A percentile compares a stretch with the other conserved stretches of the same genome.
Evolutionary conservation across 2,888 invertebrate species (phyloP).

Genomic region (Sinotaia quadrata): DNA sequence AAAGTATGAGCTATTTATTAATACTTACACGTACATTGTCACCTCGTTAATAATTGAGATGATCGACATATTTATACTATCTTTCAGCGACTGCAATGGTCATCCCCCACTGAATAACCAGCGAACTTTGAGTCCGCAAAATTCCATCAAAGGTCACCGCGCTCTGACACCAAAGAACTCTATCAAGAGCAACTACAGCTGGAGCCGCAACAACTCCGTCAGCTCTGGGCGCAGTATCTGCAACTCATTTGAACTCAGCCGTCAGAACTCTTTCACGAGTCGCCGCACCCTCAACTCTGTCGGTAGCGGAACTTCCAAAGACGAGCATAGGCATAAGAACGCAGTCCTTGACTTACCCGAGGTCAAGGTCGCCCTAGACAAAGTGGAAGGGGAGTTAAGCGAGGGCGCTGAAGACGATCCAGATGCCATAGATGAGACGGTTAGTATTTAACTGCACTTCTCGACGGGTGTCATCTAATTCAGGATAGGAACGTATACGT

Average conservation of each 20-base stretch:
- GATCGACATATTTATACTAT: background rate
- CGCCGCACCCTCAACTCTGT: slow-evolving; percentile 65
- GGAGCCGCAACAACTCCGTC: slow-evolving; percentile 68
- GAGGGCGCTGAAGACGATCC: slow-evolving; percentile 57
- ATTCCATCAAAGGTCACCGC: slow-evolving; percentile 77
- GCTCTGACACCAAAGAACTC: slow-evolving; percentile 64
- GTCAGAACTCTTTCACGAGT: slow-evolving; percentile 69
- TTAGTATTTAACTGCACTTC: slow-evolving; percentile 37
- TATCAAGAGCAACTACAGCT: slow-evolving; percentile 52
- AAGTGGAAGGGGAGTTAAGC: slow-evolving; percentile 43
- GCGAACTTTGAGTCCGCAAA: slow-evolving; percentile 79
- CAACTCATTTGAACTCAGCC: slow-evolving; percentile 63
- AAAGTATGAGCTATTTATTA: no score
- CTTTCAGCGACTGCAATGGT: slow-evolving; percentile 77
- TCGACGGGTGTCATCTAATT: no score
- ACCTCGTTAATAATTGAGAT: no score
- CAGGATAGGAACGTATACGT: no score
- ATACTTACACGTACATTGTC: no score
- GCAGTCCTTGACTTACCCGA: slow-evolving; percentile 55
- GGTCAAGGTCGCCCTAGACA: slow-evolving; percentile 42
- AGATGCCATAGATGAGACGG: slow-evolving; percentile 67
- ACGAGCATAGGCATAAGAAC: slow-evolving; percentile 65
- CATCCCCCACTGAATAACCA: slow-evolving; percentile 71
- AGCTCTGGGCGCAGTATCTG: slow-evolving; percentile 63
- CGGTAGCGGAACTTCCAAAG: slow-evolving; percentile 62